Percentiles rank a stretch among this genome's conserved stretches.
Evolutionary conservation across 2,797 vertebrate genomes (phyloP).

Genomic region (Sebastiscus tertius): DNA sequence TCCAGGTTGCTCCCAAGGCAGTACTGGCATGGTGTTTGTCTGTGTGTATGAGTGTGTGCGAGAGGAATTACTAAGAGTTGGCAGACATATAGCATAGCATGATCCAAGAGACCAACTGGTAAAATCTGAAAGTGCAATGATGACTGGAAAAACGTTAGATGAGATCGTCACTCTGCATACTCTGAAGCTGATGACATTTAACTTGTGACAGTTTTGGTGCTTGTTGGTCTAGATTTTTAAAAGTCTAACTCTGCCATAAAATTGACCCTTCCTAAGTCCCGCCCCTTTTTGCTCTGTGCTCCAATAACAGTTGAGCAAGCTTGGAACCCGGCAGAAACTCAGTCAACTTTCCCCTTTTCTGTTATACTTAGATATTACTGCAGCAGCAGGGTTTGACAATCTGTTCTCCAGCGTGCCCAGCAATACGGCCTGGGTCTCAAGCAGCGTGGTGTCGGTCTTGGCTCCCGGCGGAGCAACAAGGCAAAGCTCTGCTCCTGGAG

Average conservation of each 20-base stretch:
- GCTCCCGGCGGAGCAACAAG: too few species aligned
- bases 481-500: too few species aligned
- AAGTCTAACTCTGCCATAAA: background rate
- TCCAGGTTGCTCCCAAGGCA: conserved; percentile 62
- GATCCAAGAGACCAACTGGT: conserved; percentile 51
- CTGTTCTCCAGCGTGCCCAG: too few species aligned
- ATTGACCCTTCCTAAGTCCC: background rate
- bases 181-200: background rate
- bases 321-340: too few species aligned
- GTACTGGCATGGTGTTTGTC: conserved; percentile 54
- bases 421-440: too few species aligned
- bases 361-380: too few species aligned
- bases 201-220: background rate
- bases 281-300: too few species aligned
- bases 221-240: background rate
- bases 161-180: background rate
- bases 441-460: too few species aligned
- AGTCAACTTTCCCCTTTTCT: too few species aligned
- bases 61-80: conserved; percentile 55
- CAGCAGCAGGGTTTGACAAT: too few species aligned
- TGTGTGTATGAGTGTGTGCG: conserved; percentile 48
- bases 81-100: conserved; percentile 36
- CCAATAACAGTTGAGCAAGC: too few species aligned
- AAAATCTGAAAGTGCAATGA: conserved; percentile 31
- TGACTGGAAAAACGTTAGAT: conserved; percentile 37